Evolutionary conservation across 2,797 vertebrate species (phyloP).

Genomic region (Hyperoplus immaculatus): DNA sequence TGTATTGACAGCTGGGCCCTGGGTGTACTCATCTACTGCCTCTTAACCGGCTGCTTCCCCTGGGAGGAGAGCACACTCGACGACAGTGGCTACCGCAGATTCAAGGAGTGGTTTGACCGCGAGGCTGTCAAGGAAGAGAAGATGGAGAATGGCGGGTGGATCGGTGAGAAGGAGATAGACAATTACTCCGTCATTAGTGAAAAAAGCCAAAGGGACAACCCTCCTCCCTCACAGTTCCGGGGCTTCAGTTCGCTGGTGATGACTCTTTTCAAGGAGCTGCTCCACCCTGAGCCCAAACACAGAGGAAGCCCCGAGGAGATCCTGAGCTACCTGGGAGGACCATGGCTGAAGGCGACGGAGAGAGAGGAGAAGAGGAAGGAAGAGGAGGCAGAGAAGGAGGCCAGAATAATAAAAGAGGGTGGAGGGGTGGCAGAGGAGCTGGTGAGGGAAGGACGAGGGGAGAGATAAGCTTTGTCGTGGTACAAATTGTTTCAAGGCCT

Average conservation of each 20-base stretch:
- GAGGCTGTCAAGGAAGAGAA: constrained; percentile 64
- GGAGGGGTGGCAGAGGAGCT: constrained; percentile 75
- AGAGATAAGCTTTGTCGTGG: constrained; percentile 72
- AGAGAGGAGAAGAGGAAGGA: constrained; percentile 67
- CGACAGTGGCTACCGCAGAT: constrained; percentile 90
- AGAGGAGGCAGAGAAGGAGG: constrained; percentile 79
- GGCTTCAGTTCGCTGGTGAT: constrained; percentile 87
- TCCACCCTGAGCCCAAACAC: constrained; percentile 86
- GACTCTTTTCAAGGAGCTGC: constrained; percentile 88
- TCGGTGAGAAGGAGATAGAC: constrained; percentile 40
- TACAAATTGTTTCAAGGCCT: neutral
- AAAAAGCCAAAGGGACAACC: constrained; percentile 61
- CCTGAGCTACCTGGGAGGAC: constrained; percentile 86
- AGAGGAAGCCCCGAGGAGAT: constrained; percentile 88
- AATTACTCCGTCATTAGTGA: constrained; percentile 51
- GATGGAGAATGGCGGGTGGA: neutral
- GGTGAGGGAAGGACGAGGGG: constrained; percentile 79
- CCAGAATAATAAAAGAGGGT: constrained; percentile 75
- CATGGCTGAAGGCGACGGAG: constrained; percentile 85
- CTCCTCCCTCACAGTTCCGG: constrained; percentile 87
- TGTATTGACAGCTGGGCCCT: constrained; percentile 95
- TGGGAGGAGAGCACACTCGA: constrained; percentile 92
- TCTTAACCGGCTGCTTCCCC: constrained; percentile 95
- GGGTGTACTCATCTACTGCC: constrained; percentile 92
- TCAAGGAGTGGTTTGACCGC: constrained; percentile 87